Evolutionary conservation across 2,113 vertebrate species (phyloP), one percentile per base, ranked within the genome.

Genomic region (Ahaetulla prasina): DNA sequence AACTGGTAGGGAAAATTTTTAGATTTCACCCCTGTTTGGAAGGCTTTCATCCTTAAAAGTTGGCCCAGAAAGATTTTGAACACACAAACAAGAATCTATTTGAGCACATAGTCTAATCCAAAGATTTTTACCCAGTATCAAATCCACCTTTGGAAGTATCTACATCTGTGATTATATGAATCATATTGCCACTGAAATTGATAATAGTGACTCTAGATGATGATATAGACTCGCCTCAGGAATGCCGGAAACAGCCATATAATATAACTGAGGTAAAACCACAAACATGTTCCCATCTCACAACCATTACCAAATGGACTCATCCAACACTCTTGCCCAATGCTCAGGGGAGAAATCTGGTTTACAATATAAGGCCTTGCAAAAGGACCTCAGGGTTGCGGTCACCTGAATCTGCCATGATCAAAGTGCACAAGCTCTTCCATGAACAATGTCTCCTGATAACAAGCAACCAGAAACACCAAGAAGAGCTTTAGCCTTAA

Each of bases 401-500:
- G 74, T 43, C 35, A 80, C 9, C 74, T 80, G 35, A 39, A 88
- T 87, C 12, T 27, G 84, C 22, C 50, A 63, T n/a, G n/a, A 86
- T 68, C 47, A 87, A 25, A 27, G 55, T 30, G 45, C n/a, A 63
- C 3, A 39, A 35, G 47, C 47, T 63, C 35, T 88, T 52, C 16
- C 91, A 49, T 87, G 27, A 47, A 53, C 85, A 68, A 52, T 18
- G 47, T 68, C 20, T 92, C 57, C 23, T 39, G n/a, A 49, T 87
- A 87, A 92, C 85, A 74, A 39, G 85, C 85, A 68, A 87, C n/a
- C 85, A 68, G 85, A 68, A 68, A 92, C 53, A 88, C 85, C 85
- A 49, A 86, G 18, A 47, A 16, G 92, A 89, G 87, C 87, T 95
- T 95, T 95, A 85, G 89, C 92, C 94, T 95, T 92, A 92, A 93